phyloP scores from a whole-genome alignment of 2,113 vertebrate species.

The Ceuthmochares aereus region DNA sequence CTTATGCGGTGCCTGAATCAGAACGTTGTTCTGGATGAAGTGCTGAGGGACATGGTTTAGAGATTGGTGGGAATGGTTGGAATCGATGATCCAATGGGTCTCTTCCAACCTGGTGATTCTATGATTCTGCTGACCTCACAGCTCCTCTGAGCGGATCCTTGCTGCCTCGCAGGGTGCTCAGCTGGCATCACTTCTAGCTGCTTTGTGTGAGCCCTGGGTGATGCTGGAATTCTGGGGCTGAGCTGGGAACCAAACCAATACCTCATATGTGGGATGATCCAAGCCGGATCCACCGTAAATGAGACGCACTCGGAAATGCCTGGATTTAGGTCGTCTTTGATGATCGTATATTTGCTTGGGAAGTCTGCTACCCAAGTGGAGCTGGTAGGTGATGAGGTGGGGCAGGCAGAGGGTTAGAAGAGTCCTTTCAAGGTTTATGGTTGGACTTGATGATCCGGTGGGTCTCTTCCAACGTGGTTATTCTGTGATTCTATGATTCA shows the following conservation, averaged over 20 bases:
- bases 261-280: not conserved
- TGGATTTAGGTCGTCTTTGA: not conserved
- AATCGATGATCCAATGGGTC: no score
- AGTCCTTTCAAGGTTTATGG: no score
- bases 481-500: no score
- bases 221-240: not conserved
- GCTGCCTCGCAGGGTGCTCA: not conserved
- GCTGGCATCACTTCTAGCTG: not conserved
- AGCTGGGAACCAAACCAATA: not conserved
- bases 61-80: no score
- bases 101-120: no score
- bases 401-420: not conserved
- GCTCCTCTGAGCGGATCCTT: not conserved
- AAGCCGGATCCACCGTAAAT: not conserved
- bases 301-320: not conserved
- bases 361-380: not conserved
- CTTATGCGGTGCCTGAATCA: rapidly evolving
- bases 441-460: no score
- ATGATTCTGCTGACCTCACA: rapidly evolving
- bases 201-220: not conserved
- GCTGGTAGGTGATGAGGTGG: not conserved
- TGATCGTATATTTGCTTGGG: rapidly evolving
- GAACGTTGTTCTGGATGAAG: not conserved
- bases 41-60: no score
- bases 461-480: no score